Evolutionary conservation across 2,113 vertebrate genomes (phyloP).

Genomic region (Vulpes vulpes): DNA sequence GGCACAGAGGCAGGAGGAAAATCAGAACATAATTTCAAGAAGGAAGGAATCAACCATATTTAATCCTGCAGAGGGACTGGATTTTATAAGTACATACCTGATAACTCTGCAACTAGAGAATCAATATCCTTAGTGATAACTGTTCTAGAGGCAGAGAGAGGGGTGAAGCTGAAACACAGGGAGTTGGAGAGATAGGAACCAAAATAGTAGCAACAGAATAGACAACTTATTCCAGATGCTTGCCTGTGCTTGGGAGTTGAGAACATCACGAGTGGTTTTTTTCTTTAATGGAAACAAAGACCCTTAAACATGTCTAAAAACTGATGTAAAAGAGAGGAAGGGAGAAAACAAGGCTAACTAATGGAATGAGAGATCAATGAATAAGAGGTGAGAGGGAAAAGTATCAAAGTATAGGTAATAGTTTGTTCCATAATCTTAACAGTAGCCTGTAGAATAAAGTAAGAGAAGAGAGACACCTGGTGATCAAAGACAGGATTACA

Average conservation of each 20-base stretch:
- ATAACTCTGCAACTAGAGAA: neutral
- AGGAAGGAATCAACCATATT: neutral
- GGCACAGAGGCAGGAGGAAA: neutral
- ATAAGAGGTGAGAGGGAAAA: neutral
- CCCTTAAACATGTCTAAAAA: neutral
- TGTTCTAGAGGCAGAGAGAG: neutral
- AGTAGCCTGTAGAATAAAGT: neutral
- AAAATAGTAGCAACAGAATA: neutral
- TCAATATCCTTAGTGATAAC: neutral
- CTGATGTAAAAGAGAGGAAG: neutral
- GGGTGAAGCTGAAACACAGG: neutral
- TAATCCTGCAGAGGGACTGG: neutral
- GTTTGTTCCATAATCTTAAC: neutral
- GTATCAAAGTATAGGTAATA: neutral
- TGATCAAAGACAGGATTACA: slow-evolving; percentile 58
- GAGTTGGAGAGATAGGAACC: neutral
- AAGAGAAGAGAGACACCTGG: slow-evolving; percentile 71
- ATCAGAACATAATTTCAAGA: slow-evolving; percentile 37
- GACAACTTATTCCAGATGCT: neutral
- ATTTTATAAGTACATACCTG: neutral
- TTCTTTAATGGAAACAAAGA: neutral
- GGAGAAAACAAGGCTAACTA: neutral
- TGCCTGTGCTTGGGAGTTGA: neutral
- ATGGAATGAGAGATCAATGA: neutral
- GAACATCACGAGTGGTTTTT: neutral